A percentile compares a stretch with the other conserved stretches of the same genome.
Evolutionary conservation across 2,888 invertebrate species (phyloP).

Genomic region (Agelastica alni): DNA sequence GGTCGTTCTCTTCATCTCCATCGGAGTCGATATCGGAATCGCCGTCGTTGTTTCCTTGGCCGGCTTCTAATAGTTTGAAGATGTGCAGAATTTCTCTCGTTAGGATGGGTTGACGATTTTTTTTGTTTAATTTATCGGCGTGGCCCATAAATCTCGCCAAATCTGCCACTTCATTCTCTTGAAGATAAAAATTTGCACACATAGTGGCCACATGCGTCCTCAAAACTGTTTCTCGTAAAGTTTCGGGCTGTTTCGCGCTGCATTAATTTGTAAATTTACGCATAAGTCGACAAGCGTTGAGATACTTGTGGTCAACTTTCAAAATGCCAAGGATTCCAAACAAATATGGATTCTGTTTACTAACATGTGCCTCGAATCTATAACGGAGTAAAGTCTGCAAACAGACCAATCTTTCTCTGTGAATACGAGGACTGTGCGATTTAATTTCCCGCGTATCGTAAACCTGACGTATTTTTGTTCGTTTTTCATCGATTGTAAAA

Average conservation of each 20-base stretch:
- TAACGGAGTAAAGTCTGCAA: slow-evolving; percentile 11
- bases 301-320: slow-evolving; percentile 3
- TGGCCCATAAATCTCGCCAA: slow-evolving; percentile 1
- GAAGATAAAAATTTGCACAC: too few species aligned
- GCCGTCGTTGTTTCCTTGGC: slow-evolving; percentile 3
- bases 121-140: slow-evolving; percentile 6
- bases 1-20: too few species aligned
- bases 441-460: slow-evolving; percentile 12
- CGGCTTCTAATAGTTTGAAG: neutral
- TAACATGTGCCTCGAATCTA: slow-evolving; percentile 6
- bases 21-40: too few species aligned
- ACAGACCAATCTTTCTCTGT: slow-evolving; percentile 12
- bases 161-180: neutral
- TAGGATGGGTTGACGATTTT: slow-evolving; percentile 34
- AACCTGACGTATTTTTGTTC: slow-evolving; percentile 15
- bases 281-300: neutral
- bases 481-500: slow-evolving; percentile 8
- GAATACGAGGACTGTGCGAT: slow-evolving; percentile 12
- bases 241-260: neutral
- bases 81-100: slow-evolving; percentile 8
- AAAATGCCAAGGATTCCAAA: slow-evolving; percentile 7
- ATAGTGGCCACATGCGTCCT: slow-evolving; percentile 7
- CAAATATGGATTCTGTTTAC: slow-evolving; percentile 10
- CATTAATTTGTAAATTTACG: slow-evolving; percentile 1
- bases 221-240: neutral